Evolutionary conservation across 1,140 invertebrate species (phyloP).

Genomic region (Gyrodactylus bullatarudis): DNA sequence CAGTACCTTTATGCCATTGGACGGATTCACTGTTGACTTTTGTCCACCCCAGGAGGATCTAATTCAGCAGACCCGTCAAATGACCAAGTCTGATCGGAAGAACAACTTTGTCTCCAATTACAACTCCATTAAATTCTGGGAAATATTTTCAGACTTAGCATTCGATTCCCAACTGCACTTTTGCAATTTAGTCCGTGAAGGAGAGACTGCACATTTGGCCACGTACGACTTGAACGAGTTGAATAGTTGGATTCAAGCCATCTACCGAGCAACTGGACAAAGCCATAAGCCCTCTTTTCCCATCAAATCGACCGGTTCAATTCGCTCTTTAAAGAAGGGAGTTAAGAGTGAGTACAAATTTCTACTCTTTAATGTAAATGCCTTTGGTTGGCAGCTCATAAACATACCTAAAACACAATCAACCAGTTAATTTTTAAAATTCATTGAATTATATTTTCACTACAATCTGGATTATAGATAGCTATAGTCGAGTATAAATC

Average conservation of each 20-base stretch:
- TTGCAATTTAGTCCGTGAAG: conserved; percentile 89
- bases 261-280: conserved; percentile 91
- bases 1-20: conserved; percentile 92
- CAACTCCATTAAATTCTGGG: not conserved
- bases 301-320: not conserved
- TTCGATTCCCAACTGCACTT: conserved; percentile 57
- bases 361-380: too few relatives aligned
- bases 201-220: conserved; percentile 75
- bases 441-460: too few relatives aligned
- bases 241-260: conserved; percentile 71
- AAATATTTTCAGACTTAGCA: conserved; percentile 16
- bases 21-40: conserved; percentile 94
- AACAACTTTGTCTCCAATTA: not conserved
- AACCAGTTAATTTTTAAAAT: too few relatives aligned
- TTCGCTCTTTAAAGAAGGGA: not conserved
- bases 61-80: not conserved
- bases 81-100: not conserved
- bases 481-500: too few relatives aligned
- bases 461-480: too few relatives aligned
- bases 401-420: too few relatives aligned
- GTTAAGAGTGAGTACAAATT: not conserved
- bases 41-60: conserved; percentile 34
- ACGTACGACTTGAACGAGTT: conserved; percentile 91
- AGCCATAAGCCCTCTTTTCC: conserved; percentile 48
- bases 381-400: too few relatives aligned